Evolutionary conservation across 2,797 vertebrate species (phyloP).

Genomic region (Melanotaenia pygmaea): DNA sequence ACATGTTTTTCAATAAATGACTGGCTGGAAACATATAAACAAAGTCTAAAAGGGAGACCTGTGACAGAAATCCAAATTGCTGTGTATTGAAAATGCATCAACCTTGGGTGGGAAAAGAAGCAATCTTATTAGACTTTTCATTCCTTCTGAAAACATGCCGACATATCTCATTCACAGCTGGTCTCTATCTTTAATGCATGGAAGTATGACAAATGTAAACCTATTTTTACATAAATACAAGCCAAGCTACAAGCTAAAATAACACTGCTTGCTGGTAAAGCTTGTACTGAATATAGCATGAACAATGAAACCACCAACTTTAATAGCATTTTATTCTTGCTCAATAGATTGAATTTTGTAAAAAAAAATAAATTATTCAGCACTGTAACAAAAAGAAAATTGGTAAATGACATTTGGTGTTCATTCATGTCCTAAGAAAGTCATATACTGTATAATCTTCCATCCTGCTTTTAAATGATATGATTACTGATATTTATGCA

Average conservation of each 20-base stretch:
- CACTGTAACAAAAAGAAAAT: neutral
- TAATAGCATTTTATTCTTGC: rapidly evolving
- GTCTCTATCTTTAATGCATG: neutral
- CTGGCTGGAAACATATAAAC: conserved; percentile 6
- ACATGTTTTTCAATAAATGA: conserved; percentile 23
- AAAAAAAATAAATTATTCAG: conserved; percentile 19
- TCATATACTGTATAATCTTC: neutral
- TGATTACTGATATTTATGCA: neutral
- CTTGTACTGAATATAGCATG: neutral
- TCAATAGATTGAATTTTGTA: neutral
- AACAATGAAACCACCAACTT: neutral
- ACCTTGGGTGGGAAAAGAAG: neutral
- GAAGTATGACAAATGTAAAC: neutral
- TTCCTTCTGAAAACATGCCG: neutral
- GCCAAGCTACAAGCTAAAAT: neutral
- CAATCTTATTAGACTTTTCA: neutral
- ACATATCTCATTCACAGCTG: neutral
- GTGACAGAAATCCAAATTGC: conserved; percentile 15
- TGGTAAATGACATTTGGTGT: neutral
- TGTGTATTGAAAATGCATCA: conserved; percentile 10
- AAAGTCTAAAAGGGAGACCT: conserved; percentile 8
- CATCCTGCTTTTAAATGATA: neutral
- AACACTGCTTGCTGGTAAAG: neutral
- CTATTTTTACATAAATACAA: neutral
- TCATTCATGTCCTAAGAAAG: neutral